phyloP scores from a whole-genome alignment of 2,888 invertebrate genomes.

The Chrysolina oricalcia region DNA sequence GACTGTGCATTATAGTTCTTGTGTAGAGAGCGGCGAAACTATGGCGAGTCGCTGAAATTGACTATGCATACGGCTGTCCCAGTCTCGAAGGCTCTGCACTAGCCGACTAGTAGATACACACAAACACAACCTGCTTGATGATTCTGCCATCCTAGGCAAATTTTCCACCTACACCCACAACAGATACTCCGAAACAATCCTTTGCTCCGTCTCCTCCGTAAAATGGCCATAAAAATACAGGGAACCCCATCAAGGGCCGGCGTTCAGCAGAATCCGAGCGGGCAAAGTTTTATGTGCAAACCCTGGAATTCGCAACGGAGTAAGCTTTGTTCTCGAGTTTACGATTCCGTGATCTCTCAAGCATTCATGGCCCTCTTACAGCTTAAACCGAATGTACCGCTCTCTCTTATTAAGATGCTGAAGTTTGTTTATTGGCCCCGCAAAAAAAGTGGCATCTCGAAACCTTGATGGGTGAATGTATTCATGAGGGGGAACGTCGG shows the following conservation, averaged over 20 bases:
- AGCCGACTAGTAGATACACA: too few relatives aligned
- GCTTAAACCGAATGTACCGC: conserved; percentile 48
- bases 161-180: not conserved
- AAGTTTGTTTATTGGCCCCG: conserved; percentile 38
- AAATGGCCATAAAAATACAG: conserved; percentile 43
- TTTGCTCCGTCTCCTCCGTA: conserved; percentile 36
- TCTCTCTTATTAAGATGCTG: conserved; percentile 39
- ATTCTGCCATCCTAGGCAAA: not conserved
- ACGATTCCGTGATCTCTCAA: conserved; percentile 57
- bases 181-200: not conserved
- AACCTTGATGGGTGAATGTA: not conserved
- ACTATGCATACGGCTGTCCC: too few relatives aligned
- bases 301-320: conserved; percentile 50
- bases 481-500: not conserved
- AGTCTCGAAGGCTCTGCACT: too few relatives aligned
- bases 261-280: conserved; percentile 40
- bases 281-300: conserved; percentile 47
- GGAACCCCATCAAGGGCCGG: conserved; percentile 40
- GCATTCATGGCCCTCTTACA: conserved; percentile 61
- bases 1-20: too few relatives aligned
- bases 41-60: too few relatives aligned
- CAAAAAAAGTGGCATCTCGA: not conserved
- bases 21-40: too few relatives aligned
- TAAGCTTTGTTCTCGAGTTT: conserved; percentile 58
- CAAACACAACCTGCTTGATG: too few relatives aligned